Evolutionary conservation across 2,113 vertebrate genomes (phyloP), one percentile per base, ranked within the genome.

Genomic region (Hippopotamus amphibius): DNA sequence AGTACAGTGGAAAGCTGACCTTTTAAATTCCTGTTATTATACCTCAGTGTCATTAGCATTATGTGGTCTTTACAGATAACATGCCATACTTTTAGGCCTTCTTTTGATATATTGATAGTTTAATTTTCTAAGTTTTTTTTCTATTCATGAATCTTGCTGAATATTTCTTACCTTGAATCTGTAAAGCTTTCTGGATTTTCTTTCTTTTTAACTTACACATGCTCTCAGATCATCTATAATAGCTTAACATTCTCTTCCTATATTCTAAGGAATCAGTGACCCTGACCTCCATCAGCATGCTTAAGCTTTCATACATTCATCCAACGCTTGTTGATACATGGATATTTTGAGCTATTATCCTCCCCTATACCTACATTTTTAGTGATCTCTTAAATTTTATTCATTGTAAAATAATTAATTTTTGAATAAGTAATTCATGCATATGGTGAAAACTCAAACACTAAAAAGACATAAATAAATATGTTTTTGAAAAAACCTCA

Each of bases 341-440:
- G 33, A n/a, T 76, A 81, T 97, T 93, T 96, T 93, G 69, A 93
- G 50, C n/a, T 93, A 76, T 88, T 90, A 37, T 87, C 19, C 12
- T 90, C 43, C 19, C 26, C 2, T 82, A 50, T 79, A 33, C 50
- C 50, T 93, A 43, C 24, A 41, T 94, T 86, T 92, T 68, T 69
- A 69, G 57, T 90, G 21, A 77, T 59, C 46, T 81, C 80, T 93
- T 79, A 82, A 84, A 55, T 81, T 85, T 92, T 68, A 68, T 93
- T 79, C 43, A 88, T 88, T 87, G 80, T 88, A 55, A 92, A 71
- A 46, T 63, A 55, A 82, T 84, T 92, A 83, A 69, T 88, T 92
- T 96, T 95, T 57, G 22, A 93, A 63, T 88, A 55, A 96, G 28
- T 33, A 79, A 57, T 81, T 24, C 24, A 66, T 63, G n/a, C 30